phyloP scores from a whole-genome alignment of 2,113 vertebrate genomes.

The Columbina picui region DNA sequence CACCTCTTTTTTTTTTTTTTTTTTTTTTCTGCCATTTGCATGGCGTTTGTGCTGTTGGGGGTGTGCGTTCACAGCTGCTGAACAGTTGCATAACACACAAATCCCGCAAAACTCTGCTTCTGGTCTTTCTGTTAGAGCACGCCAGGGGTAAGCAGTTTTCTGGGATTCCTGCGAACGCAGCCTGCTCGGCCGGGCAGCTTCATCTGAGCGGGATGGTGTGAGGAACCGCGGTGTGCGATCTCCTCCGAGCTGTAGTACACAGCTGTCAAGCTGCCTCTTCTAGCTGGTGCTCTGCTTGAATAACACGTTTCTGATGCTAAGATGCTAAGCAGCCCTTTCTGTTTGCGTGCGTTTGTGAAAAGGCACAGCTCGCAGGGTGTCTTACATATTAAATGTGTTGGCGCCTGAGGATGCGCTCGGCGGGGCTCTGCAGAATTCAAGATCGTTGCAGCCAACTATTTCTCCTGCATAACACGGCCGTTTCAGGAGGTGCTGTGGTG shows the following conservation, averaged over 20 bases:
- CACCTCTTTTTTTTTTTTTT: not conserved
- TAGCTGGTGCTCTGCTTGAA: not conserved
- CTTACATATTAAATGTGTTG: accelerated
- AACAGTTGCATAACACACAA: not conserved
- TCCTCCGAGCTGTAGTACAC: not conserved
- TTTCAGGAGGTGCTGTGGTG: not conserved
- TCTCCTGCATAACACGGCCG: not conserved
- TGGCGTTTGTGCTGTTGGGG: not conserved
- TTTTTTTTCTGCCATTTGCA: too few species aligned
- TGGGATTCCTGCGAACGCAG: not conserved
- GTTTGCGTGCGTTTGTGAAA: not conserved
- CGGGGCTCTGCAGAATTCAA: not conserved
- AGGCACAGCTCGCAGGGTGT: accelerated
- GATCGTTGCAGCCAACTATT: accelerated
- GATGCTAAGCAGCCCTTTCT: not conserved
- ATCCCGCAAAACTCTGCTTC: not conserved
- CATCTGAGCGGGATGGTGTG: not conserved
- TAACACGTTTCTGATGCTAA: accelerated
- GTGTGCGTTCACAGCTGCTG: not conserved
- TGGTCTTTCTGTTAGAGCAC: not conserved
- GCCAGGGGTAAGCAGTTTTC: not conserved
- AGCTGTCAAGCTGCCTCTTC: not conserved
- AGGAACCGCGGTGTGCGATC: not conserved
- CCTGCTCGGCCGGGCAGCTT: not conserved
- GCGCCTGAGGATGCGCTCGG: not conserved